Evolutionary conservation across 2,113 vertebrate species (phyloP), one percentile per base, ranked within the genome.

Genomic region (Aegithalos caudatus): DNA sequence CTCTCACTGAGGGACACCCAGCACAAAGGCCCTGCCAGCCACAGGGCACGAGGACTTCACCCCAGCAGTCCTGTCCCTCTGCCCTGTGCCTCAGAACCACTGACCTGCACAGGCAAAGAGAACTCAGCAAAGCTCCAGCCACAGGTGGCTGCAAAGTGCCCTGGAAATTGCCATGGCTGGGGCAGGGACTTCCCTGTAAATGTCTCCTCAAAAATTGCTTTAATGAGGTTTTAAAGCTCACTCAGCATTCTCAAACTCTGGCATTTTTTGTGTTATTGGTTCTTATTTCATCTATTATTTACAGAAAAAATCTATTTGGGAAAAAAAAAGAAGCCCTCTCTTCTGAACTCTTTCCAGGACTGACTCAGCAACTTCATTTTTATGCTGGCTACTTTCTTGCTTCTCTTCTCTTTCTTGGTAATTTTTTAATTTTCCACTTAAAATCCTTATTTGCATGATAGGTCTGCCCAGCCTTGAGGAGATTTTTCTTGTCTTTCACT

Each of bases 401-500:
- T 77, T 78, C 72, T 81, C 83, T 85, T 65, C 81, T 61, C 82
- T 45, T 90, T 72, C 81, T n/a, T 82, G 71, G 67, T 93, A 74
- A 37, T 81, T 89, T 94, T 85, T 84, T 4, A 97, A 97, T 97
- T 98, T 97, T 97, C 96, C 92, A 81, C 94, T 96, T 95, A 96
- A 94, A 97, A 92, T 95, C 89, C 88, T 96, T 94, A 97, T 96
- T 97, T 96, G 92, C 90, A 70, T 86, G 95, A 97, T 94, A 94
- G 65, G 69, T 78, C 94, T 95, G 86, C 85, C 79, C 96, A 97
- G 95, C 97, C 97, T 95, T 88, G 51, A 97, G 97, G 94, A 90
- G 53, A 94, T 95, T 97, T 91, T 96, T 87, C 97, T 97, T 97
- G 97, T 97, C 97, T 98, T 96, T 97, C 82, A 95, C 95, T 98